Evolutionary conservation across 2,113 vertebrate genomes (phyloP), one percentile per base, ranked within the genome.

Genomic region (Gobio gobio): DNA sequence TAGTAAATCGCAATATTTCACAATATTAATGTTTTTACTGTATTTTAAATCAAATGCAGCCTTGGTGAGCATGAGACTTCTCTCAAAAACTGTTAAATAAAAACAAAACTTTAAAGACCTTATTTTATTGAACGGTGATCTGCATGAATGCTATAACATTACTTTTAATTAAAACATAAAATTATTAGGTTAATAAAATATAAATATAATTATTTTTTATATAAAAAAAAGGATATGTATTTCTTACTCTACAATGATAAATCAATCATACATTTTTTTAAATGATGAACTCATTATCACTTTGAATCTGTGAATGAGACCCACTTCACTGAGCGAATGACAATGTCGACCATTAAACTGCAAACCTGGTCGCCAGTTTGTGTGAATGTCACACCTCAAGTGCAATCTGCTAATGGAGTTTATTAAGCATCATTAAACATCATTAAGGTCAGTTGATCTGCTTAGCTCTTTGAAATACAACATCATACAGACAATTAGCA

Each of bases 351-450:
- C 79, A 47, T 59, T 20, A 47, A 76, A 72, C 59, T 73, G 54
- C 45, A 82, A 82, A 80, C 26, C 22, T 78, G 83, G 87, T 91
- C 91, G 92, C 92, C 90, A 90, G 89, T 87, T 88, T 89, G 94
- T 86, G 92, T 91, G 91, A 94, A 95, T 86, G 78, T 94, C 90
- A 92, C 93, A 87, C 93, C 93, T 93, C 86, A 3, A 83, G 91
- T 91, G 90, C 89, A 91, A 91, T 64, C 59, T 83, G 79, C 87
- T 91, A 90, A 93, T 87, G 29, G 86, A 88, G 82, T 78, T 89
- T 90, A 92, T 91, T 92, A 92, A 81, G 87, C 88, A 82, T 89
- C 58, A 86, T 84, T 86, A 84, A 88, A 82, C 68, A 40, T 77
- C 70, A 88, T 88, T 84, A 84, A 86, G 81, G 81, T 83, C 75